phyloP scores from a whole-genome alignment of 37 sponge, comb jelly and placozoan species.

The Axinella damicornis region DNA sequence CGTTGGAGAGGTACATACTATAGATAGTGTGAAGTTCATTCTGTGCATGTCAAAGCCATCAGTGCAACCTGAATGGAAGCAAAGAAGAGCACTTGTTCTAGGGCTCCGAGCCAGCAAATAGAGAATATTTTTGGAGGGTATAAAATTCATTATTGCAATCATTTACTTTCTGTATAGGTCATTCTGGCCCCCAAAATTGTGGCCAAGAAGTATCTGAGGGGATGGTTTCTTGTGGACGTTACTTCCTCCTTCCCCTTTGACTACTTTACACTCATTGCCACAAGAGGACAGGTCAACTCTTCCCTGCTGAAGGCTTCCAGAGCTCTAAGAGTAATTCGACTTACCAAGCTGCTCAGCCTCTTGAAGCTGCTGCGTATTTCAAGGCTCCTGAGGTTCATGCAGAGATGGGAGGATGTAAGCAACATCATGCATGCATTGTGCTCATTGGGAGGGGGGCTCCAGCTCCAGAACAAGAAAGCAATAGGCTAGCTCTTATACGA shows the following conservation, averaged over 20 bases:
- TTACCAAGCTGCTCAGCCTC: conserved; percentile 55
- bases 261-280: conserved; percentile 29
- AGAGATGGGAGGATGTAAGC: conserved; percentile 63
- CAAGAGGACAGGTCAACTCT: conserved; percentile 16
- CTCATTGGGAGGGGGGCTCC: too few relatives aligned
- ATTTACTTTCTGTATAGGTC: conserved; percentile 18
- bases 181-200: conserved; percentile 48
- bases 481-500: too few relatives aligned
- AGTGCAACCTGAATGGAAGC: too few relatives aligned
- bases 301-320: conserved; percentile 57
- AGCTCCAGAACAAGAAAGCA: too few relatives aligned
- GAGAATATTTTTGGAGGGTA: neutral
- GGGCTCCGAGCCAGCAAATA: neutral
- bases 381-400: conserved; percentile 44
- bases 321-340: conserved; percentile 48
- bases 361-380: conserved; percentile 46
- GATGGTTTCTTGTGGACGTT: conserved; percentile 55
- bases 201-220: conserved; percentile 31
- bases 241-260: conserved; percentile 58
- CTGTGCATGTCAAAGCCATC: too few relatives aligned
- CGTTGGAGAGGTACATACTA: neutral
- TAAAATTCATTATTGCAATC: neutral
- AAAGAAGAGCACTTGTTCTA: neutral
- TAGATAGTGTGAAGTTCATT: too few relatives aligned
- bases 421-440: too few relatives aligned